Evolutionary conservation across 2,888 invertebrate species (phyloP), one percentile per base, ranked within the genome.

Genomic region (Dryocosmus kuriphilus): DNA sequence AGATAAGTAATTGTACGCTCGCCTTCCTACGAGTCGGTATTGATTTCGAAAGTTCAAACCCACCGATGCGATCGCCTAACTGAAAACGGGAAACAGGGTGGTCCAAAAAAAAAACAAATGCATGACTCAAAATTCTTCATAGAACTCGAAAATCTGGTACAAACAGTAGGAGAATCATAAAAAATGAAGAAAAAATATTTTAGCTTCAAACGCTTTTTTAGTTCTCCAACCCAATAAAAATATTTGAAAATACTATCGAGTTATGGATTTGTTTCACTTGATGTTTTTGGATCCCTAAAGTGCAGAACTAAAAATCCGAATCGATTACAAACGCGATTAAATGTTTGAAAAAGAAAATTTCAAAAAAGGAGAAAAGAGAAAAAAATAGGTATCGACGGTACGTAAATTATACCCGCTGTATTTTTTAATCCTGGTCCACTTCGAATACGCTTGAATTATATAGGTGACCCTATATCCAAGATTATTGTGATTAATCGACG

Each of bases 391-490:
- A 24, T 14, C 51, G 14, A 16, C 60, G n/a, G 27, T 6, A 75
- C 51, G 71, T 38, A 76, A 19, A 74, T 79, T 80, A 77, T 71
- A 79, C 65, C 77, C 74, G 63, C 76, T 77, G 77, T 73, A 67
- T 80, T 79, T 74, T 81, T 77, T 77, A 81, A 62, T 77, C 77
- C 74, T 74, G 67, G 79, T 77, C 79, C 75, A 77, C 24, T 41
- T 75, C 38, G 76, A 74, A 74, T 75, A 62, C 78, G 78, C 78
- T 78, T 78, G 75, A 71, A 77, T 51, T 71, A 32, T 51, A 71
- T 71, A 71, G 51, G 51, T 32, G n/a, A 71, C 32, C 41, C 27
- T 71, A 71, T 71, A 71, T 71, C 71, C 51, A 51, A 71, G 30
- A 71, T 71, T 71, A 46, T 51, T 30, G 51, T 71, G 30, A 71